phyloP scores from a whole-genome alignment of 1,140 invertebrate genomes.

The Dufourea novaeangliae region DNA sequence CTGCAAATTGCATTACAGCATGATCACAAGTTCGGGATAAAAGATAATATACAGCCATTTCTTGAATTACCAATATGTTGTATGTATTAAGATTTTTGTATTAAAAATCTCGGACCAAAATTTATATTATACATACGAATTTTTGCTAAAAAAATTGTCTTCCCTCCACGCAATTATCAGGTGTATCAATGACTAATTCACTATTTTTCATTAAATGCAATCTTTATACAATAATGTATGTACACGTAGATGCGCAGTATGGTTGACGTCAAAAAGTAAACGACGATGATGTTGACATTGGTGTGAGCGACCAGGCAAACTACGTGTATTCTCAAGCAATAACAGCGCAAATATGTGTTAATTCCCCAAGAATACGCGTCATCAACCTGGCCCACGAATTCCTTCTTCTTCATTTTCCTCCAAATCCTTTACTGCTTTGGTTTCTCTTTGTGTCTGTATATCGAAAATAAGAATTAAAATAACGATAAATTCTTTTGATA shows the following conservation, averaged over 20 bases:
- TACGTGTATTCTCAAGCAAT: conserved; percentile 99
- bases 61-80: too few relatives aligned
- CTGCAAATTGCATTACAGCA: too few relatives aligned
- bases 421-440: background rate
- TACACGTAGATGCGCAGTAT: background rate
- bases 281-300: conserved; percentile 45
- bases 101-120: too few relatives aligned
- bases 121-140: background rate
- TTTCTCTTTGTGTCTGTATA: too few relatives aligned
- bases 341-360: conserved; percentile 95
- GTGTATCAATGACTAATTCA: too few relatives aligned
- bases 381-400: conserved; percentile 84
- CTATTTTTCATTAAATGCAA: too few relatives aligned
- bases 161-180: too few relatives aligned
- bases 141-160: background rate
- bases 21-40: too few relatives aligned
- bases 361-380: conserved; percentile 98
- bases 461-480: too few relatives aligned
- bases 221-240: background rate
- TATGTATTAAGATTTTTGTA: too few relatives aligned
- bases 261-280: background rate
- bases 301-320: conserved; percentile 82
- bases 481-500: too few relatives aligned
- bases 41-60: too few relatives aligned
- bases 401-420: background rate